Evolutionary conservation across 30 jellyfish, hydroid and myxozoan genomes (phyloP).

Genomic region (Clytia hemisphaerica): DNA sequence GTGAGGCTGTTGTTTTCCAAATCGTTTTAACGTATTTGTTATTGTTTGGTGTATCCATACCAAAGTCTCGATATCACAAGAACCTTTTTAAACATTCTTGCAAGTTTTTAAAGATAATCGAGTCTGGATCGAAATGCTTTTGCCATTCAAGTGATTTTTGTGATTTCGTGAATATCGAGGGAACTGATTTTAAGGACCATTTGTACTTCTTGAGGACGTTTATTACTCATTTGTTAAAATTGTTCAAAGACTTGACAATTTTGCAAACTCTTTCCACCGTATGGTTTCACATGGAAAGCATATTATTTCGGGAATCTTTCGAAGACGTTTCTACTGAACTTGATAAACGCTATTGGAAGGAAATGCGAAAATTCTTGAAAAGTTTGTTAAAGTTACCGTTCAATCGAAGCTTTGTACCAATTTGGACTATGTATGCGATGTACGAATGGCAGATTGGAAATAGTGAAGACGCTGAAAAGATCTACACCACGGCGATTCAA

Average conservation of each 20-base stretch:
- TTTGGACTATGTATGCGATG: conserved; percentile 74
- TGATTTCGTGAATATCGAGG: background rate
- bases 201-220: background rate
- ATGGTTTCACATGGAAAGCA: conserved; percentile 65
- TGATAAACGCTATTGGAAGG: conserved; percentile 23
- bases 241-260: conserved; percentile 1
- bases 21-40: conserved; percentile 42
- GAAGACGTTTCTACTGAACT: background rate
- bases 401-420: conserved; percentile 56
- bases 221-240: background rate
- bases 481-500: conserved; percentile 55
- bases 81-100: background rate
- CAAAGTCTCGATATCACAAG: background rate
- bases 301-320: conserved; percentile 16
- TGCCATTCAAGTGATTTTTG: conserved; percentile 1
- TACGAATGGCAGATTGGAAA: conserved; percentile 66
- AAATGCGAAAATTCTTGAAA: conserved; percentile 50
- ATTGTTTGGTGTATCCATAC: conserved; percentile 63
- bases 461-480: conserved; percentile 55
- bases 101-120: background rate
- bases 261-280: conserved; percentile 28
- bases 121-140: background rate
- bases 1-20: conserved; percentile 23
- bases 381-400: conserved; percentile 45
- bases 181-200: background rate